A percentile compares a stretch with the other conserved stretches of the same genome.
Conservation (phyloP, 2,113 vertebrate genomes). For the Hydrochoerus hydrochaeris region DNA sequence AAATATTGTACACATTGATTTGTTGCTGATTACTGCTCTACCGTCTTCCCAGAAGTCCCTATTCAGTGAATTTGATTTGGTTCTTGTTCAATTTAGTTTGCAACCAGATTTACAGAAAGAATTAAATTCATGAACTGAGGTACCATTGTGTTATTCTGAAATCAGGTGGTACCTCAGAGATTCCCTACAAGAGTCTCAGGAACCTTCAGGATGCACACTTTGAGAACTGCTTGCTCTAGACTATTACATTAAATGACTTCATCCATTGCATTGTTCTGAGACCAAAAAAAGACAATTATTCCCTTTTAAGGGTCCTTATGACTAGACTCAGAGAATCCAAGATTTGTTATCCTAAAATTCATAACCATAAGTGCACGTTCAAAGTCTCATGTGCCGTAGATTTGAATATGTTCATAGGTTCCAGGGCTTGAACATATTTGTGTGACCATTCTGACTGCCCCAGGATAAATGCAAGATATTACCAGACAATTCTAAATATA, state of each 20-base stretch:
- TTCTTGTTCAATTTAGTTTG: not conserved
- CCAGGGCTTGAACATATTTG: not conserved
- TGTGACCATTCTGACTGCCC: not conserved
- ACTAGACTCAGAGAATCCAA: not conserved
- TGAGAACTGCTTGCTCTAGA: not conserved
- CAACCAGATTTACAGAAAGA: not conserved
- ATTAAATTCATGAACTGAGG: not conserved
- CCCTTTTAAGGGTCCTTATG: not conserved
- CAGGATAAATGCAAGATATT: not conserved
- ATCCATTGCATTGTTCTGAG: not conserved
- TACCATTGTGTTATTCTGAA: not conserved
- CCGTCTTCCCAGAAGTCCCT: not conserved
- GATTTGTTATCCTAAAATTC: not conserved
- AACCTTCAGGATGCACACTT: not conserved
- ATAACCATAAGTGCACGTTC: not conserved
- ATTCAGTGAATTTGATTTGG: not conserved
- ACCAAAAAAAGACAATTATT: not conserved
- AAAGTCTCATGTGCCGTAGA: not conserved
- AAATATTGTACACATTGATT: not conserved
- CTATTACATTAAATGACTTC: not conserved
- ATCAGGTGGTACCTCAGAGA: not conserved
- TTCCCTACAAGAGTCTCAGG: not conserved
- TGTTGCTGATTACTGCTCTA: not conserved
- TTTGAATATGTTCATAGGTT: not conserved
- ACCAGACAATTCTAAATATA: slow-evolving; percentile 11